Evolutionary conservation across 2,113 vertebrate species (phyloP).

Genomic region (Apodemus sylvaticus): DNA sequence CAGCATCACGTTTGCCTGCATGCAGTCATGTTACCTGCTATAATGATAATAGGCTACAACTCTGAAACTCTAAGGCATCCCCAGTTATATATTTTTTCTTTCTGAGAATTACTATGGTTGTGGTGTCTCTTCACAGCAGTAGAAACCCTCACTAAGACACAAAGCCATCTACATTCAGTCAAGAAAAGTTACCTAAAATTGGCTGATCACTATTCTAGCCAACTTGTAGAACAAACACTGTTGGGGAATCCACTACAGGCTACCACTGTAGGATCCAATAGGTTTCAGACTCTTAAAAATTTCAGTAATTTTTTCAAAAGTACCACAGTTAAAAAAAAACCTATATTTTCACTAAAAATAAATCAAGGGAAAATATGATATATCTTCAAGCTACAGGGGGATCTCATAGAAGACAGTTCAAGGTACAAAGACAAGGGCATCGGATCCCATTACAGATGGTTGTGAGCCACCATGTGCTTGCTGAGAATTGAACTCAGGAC

Average conservation of each 20-base stretch:
- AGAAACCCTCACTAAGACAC: no score
- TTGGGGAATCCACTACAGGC: background rate
- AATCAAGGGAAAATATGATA: constrained; percentile 34
- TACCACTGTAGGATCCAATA: background rate
- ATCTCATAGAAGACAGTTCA: constrained; percentile 2
- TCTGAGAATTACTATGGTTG: no score
- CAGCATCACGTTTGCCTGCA: no score
- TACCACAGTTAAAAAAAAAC: background rate
- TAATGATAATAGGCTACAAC: no score
- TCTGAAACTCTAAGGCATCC: no score
- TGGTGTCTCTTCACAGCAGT: no score
- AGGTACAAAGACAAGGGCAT: background rate
- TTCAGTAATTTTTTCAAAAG: background rate
- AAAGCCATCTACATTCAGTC: background rate
- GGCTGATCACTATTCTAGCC: background rate
- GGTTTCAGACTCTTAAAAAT: background rate
- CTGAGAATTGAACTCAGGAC: no score
- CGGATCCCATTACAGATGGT: no score
- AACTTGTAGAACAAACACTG: background rate
- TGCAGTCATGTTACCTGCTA: no score
- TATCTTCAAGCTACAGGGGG: background rate
- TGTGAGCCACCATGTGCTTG: no score
- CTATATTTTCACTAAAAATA: background rate
- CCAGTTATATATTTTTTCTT: no score
- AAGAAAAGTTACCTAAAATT: constrained; percentile 2